Conservation (phyloP, 2,888 invertebrate species). For the Catocala nupta region DNA sequence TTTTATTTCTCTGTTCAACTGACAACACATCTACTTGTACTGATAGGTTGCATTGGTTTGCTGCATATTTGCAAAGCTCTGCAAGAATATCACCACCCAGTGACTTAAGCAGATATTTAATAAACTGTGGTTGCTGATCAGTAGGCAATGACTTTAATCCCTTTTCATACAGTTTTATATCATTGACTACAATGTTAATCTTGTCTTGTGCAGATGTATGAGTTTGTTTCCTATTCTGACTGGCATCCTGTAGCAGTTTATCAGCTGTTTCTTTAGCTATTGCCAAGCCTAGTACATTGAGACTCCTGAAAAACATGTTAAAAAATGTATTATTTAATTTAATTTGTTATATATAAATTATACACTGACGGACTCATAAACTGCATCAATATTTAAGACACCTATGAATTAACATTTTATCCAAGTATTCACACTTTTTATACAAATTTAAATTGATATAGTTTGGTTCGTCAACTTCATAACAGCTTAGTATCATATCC, state of each 20-base stretch:
- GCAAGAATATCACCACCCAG: constrained; percentile 94
- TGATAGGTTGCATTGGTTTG: constrained; percentile 90
- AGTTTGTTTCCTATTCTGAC: constrained; percentile 91
- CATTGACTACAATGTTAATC: constrained; percentile 91
- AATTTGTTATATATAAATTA: no score
- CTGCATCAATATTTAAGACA: no score
- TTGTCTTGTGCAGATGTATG: constrained; percentile 94
- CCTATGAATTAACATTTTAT: no score
- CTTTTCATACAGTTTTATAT: constrained; percentile 93
- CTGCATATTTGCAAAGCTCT: constrained; percentile 92
- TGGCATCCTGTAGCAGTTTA: constrained; percentile 91
- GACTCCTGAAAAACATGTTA: constrained; percentile 73
- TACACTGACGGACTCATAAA: no score
- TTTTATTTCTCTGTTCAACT: constrained; percentile 90
- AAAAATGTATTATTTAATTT: no score
- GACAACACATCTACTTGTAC: constrained; percentile 88
- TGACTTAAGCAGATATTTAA: constrained; percentile 94
- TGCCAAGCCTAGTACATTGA: constrained; percentile 90
- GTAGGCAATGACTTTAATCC: constrained; percentile 89
- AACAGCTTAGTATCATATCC: no score
- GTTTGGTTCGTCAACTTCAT: no score
- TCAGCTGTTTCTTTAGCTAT: constrained; percentile 92
- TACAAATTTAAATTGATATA: neutral
- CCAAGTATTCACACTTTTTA: neutral
- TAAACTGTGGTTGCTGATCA: constrained; percentile 90